A percentile compares a stretch with the other conserved stretches of the same genome.
Evolutionary conservation across 1,140 invertebrate genomes (phyloP).

Genomic region (Pseudomyrmex concolor): DNA sequence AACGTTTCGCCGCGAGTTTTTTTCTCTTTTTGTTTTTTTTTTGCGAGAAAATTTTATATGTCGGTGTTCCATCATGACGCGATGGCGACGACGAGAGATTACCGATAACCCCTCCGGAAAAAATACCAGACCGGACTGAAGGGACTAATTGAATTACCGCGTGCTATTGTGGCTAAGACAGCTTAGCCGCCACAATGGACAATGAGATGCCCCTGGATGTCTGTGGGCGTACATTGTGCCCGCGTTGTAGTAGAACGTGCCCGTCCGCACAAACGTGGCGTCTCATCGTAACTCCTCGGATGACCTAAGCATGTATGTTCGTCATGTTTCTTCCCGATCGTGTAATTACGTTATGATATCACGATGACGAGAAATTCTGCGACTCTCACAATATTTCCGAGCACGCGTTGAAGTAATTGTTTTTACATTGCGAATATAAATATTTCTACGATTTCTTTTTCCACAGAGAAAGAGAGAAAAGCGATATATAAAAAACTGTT

Average conservation of each 20-base stretch:
- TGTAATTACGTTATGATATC: slow-evolving; percentile 22
- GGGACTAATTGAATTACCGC: slow-evolving; percentile 66
- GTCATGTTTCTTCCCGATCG: slow-evolving; percentile 46
- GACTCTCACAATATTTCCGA: slow-evolving; percentile 33
- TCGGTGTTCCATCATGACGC: not conserved
- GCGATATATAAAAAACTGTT: too few species aligned
- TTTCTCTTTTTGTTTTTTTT: slow-evolving; percentile 8
- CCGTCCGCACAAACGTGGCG: slow-evolving; percentile 44
- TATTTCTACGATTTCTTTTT: slow-evolving; percentile 4
- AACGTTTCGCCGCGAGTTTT: slow-evolving; percentile 1
- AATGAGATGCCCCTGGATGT: slow-evolving; percentile 59
- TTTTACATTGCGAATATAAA: not conserved
- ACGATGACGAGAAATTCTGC: slow-evolving; percentile 42
- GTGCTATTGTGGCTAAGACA: slow-evolving; percentile 63
- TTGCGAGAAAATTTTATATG: slow-evolving; percentile 18
- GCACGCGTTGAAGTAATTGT: not conserved
- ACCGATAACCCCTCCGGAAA: slow-evolving; percentile 51
- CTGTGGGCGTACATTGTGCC: slow-evolving; percentile 50
- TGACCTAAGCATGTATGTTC: slow-evolving; percentile 57
- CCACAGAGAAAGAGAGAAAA: not conserved
- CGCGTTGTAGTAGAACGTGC: slow-evolving; percentile 43
- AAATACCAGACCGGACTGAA: slow-evolving; percentile 52
- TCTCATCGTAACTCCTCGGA: slow-evolving; percentile 46
- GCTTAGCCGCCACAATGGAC: slow-evolving; percentile 59
- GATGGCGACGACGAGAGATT: slow-evolving; percentile 46